Conservation (phyloP, 2,113 vertebrate genomes). For the Rhea americana region DNA sequence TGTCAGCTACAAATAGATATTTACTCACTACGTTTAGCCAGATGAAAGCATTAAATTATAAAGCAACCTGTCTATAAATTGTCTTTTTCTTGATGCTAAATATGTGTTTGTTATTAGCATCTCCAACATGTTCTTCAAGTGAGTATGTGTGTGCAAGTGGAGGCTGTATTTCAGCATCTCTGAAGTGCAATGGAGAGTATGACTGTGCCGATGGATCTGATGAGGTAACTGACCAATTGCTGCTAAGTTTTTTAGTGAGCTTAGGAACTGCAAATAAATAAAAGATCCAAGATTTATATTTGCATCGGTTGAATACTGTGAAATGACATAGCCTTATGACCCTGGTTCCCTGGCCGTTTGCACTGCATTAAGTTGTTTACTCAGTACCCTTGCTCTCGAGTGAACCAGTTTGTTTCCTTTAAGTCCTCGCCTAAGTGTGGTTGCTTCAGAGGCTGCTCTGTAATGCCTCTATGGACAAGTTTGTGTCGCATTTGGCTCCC, state of each 20-base stretch:
- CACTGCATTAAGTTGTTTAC: neutral
- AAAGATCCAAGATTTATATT: accelerated
- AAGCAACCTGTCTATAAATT: neutral
- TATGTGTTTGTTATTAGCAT: slow-evolving; percentile 77
- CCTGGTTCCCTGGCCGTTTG: neutral
- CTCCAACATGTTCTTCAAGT: slow-evolving; percentile 90
- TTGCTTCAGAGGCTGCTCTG: accelerated
- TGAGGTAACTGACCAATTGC: slow-evolving; percentile 81
- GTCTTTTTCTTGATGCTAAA: slow-evolving; percentile 21
- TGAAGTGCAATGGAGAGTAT: slow-evolving; percentile 91
- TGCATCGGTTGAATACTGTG: neutral
- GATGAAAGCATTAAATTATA: neutral
- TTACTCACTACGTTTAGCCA: neutral
- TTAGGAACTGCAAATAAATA: neutral
- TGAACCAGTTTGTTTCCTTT: accelerated
- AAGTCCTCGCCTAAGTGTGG: accelerated
- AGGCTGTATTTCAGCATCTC: slow-evolving; percentile 89
- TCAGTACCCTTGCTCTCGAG: neutral
- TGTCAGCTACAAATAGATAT: neutral
- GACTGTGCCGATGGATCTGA: slow-evolving; percentile 96
- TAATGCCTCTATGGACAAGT: accelerated
- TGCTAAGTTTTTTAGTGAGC: neutral
- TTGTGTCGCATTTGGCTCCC: neutral
- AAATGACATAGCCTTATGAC: accelerated
- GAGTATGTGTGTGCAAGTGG: slow-evolving; percentile 92